Conservation (phyloP, 2,888 invertebrate genomes). For the Brachypterus glaber region DNA sequence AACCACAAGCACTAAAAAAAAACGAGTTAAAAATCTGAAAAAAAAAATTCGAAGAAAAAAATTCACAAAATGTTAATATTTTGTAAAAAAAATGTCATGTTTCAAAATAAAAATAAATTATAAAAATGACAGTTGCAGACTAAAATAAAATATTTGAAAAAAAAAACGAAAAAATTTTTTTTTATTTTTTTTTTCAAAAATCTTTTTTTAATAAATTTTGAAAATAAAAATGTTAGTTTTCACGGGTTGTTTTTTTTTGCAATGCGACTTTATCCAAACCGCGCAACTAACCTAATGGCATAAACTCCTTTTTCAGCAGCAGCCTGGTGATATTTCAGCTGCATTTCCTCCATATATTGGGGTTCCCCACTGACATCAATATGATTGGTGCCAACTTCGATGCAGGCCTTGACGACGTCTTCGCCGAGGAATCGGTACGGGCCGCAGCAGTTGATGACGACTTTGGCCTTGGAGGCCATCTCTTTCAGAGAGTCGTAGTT, state of each 20-base stretch:
- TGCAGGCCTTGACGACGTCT: conserved; percentile 77
- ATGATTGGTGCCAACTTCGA: conserved; percentile 67
- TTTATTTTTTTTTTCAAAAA: no score
- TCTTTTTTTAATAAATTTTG: no score
- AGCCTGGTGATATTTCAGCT: conserved; percentile 63
- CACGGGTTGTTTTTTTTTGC: no score
- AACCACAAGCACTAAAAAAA: conserved; percentile 91
- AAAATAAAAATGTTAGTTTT: no score
- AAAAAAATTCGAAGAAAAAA: no score
- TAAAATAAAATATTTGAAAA: conserved; percentile 1
- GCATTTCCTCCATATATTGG: conserved; percentile 45
- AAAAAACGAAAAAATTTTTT: no score
- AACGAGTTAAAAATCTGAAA: conserved; percentile 60
- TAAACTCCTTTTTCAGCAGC: conserved; percentile 73
- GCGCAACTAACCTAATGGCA: conserved; percentile 57
- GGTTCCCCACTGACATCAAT: conserved; percentile 93
- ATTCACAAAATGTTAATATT: no score
- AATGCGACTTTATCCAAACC: no score
- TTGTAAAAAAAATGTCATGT: no score
- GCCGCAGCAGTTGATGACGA: conserved; percentile 88
- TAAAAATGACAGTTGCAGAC: conserved; percentile 2
- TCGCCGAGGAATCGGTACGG: conserved; percentile 85
- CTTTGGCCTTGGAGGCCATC: conserved; percentile 72
- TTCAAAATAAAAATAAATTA: conserved; percentile 5
- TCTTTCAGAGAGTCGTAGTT: conserved; percentile 62